phyloP scores from a whole-genome alignment of 2,113 vertebrate genomes.

The Myrmecobius fasciatus region DNA sequence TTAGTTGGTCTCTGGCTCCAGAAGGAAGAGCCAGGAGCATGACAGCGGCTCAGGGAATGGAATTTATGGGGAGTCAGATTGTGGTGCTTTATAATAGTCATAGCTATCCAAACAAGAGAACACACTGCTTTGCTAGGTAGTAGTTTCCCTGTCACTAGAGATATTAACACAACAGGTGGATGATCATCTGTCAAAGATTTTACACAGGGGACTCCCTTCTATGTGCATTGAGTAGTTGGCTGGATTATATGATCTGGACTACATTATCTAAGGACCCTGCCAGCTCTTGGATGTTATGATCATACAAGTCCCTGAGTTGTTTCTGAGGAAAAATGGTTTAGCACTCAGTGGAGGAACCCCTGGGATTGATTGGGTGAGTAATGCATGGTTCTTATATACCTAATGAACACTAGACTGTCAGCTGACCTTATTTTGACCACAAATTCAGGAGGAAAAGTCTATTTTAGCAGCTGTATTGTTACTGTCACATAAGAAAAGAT shows the following conservation, averaged over 20 bases:
- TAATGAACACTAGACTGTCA: rapidly evolving
- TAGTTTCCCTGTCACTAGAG: neutral
- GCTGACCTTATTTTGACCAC: neutral
- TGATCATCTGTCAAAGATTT: neutral
- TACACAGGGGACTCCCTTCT: neutral
- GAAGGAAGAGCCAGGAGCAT: neutral
- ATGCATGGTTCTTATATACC: neutral
- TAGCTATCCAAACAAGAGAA: neutral
- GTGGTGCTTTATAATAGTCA: neutral
- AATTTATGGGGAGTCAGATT: neutral
- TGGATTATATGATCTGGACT: neutral
- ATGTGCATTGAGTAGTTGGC: neutral
- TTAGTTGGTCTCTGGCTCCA: neutral
- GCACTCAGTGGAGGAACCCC: constrained; percentile 21
- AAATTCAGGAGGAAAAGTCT: rapidly evolving
- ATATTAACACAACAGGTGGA: neutral
- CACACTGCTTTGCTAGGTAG: neutral
- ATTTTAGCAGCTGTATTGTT: neutral
- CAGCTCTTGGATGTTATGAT: neutral
- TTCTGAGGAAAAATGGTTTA: neutral
- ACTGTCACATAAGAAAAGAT: constrained; percentile 29
- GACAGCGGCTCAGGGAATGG: neutral
- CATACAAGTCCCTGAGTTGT: neutral
- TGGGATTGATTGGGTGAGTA: neutral
- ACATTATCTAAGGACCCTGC: neutral